A percentile compares a stretch with the other conserved stretches of the same genome.
Evolutionary conservation across 2,888 invertebrate genomes (phyloP).

Genomic region (Camptogramma bilineatum): DNA sequence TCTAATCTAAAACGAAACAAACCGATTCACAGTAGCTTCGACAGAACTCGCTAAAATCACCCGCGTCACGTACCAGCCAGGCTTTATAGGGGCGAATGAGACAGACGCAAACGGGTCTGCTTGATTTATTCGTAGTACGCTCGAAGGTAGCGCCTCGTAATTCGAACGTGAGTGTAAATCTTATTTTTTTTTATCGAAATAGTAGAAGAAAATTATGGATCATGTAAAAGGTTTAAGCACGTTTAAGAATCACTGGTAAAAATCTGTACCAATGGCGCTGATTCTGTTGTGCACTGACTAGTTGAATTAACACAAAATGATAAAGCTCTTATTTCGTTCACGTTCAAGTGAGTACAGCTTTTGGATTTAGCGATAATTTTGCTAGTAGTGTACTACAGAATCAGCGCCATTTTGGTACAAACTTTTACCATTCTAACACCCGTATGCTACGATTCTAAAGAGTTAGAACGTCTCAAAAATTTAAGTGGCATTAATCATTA

Average conservation of each 20-base stretch:
- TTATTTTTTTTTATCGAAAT: conserved; percentile 45
- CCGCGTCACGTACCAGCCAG: conserved; percentile 59
- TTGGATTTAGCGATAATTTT: too few relatives aligned
- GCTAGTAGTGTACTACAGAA: too few relatives aligned
- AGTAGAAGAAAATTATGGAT: not conserved
- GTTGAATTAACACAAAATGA: too few relatives aligned
- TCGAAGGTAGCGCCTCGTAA: conserved; percentile 61
- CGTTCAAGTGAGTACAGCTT: too few relatives aligned
- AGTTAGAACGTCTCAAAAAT: too few relatives aligned
- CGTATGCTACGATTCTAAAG: too few relatives aligned
- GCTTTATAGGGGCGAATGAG: conserved; percentile 60
- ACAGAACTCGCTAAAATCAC: conserved; percentile 47
- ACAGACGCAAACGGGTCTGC: conserved; percentile 54
- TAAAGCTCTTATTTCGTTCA: too few relatives aligned
- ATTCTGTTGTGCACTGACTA: too few relatives aligned
- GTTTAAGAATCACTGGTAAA: not conserved
- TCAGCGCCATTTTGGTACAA: too few relatives aligned
- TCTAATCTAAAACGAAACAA: conserved; percentile 47
- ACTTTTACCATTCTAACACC: too few relatives aligned
- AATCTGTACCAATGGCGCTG: too few relatives aligned
- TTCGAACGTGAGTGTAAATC: conserved; percentile 68
- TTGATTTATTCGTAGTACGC: conserved; percentile 70
- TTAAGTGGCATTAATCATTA: too few relatives aligned
- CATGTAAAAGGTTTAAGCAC: not conserved
- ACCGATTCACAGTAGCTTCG: conserved; percentile 40